Percentiles rank a stretch among this genome's conserved stretches.
Conservation (phyloP, 2,797 vertebrate species). For the Coreius guichenoti region DNA sequence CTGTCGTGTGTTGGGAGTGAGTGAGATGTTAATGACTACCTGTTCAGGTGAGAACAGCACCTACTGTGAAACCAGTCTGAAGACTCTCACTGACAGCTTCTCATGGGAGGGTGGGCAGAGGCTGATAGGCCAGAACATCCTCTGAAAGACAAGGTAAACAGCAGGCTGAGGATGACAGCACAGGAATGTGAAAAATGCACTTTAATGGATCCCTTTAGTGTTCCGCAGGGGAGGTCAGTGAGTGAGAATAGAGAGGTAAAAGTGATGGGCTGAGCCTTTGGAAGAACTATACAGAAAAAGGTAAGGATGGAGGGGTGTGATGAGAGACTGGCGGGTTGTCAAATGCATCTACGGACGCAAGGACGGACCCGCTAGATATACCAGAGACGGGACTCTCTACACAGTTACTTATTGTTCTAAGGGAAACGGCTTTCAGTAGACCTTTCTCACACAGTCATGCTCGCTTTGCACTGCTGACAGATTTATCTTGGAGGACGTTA, state of each 20-base stretch:
- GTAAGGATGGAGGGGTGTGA: not conserved
- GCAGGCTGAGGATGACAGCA: conserved; percentile 80
- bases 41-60: conserved; percentile 71
- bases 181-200: conserved; percentile 85
- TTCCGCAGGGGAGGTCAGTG: conserved; percentile 74
- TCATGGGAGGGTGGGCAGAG: conserved; percentile 46
- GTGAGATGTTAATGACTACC: conserved; percentile 74
- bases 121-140: conserved; percentile 73
- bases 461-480: conserved; percentile 48
- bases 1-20: conserved; percentile 58
- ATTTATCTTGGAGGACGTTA: conserved; percentile 51
- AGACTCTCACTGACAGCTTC: conserved; percentile 76
- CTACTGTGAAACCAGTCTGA: conserved; percentile 71
- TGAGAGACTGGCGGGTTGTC: conserved; percentile 34
- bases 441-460: conserved; percentile 40
- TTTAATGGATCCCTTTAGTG: conserved; percentile 76
- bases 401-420: conserved; percentile 49
- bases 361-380: not conserved
- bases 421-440: conserved; percentile 42
- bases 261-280: conserved; percentile 32
- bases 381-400: conserved; percentile 13
- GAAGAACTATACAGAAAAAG: conserved; percentile 23
- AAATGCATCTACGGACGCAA: not conserved
- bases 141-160: conserved; percentile 85
- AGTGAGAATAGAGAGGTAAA: conserved; percentile 31